These are phyloP conservation scores for Calidris pygmaea DNA, from an alignment of 2,113 vertebrate genomes.

Conservation along the genomic window DNA sequence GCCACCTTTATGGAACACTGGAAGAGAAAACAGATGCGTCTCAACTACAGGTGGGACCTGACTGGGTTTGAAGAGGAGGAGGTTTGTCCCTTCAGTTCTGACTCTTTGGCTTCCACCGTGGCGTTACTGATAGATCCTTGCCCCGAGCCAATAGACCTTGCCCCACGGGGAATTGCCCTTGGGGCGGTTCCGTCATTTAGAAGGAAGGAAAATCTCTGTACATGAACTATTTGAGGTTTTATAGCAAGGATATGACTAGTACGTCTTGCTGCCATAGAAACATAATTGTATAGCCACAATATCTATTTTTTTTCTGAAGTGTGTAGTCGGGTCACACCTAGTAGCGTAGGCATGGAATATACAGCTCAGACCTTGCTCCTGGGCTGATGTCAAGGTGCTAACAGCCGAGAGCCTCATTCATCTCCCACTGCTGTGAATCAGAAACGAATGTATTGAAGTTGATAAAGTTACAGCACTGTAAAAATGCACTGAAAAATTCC, in stretches of 20 bases:
- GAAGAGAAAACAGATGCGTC: constrained; percentile 97
- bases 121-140: neutral
- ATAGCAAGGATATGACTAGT: neutral
- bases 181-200: neutral
- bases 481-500: neutral
- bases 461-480: constrained; percentile 5
- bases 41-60: constrained; percentile 96
- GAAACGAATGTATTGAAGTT: neutral
- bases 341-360: neutral
- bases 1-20: constrained; percentile 99
- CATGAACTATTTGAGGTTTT: neutral
- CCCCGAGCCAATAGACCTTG: neutral
- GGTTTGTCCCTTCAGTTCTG: constrained; percentile 74
- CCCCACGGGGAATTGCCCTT: neutral
- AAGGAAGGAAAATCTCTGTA: constrained; percentile 3
- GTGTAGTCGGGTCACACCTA: constrained; percentile 4
- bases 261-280: constrained; percentile 9
- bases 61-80: constrained; percentile 93
- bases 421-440: constrained; percentile 11
- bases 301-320: neutral
- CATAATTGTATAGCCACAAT: neutral
- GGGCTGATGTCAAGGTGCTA: constrained; percentile 7
- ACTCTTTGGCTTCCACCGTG: neutral
- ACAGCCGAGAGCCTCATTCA: neutral
- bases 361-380: constrained; percentile 15